Conservation (phyloP, 2,888 invertebrate species). For the Listrodromus nycthemerus region DNA sequence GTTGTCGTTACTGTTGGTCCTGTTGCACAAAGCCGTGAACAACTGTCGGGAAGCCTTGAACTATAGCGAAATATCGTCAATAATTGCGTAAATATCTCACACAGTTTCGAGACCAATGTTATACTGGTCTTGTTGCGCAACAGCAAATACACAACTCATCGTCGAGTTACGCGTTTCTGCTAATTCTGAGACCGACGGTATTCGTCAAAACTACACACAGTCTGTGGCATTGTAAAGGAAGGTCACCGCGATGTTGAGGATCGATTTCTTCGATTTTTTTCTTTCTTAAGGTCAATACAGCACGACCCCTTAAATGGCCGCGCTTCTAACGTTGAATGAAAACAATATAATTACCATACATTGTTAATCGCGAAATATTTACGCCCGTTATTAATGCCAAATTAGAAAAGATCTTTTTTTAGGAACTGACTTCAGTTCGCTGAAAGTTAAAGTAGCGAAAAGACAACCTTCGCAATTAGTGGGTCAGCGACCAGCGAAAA, state of each 20-base stretch:
- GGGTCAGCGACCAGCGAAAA: no score
- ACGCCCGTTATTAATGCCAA: no score
- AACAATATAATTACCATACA: background rate
- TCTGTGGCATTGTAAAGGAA: background rate
- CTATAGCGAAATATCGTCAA: constrained; percentile 31
- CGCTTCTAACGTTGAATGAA: no score
- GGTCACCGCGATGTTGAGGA: background rate
- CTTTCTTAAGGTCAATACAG: background rate
- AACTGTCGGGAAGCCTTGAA: constrained; percentile 26
- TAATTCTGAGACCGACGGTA: background rate
- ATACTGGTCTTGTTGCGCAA: constrained; percentile 13
- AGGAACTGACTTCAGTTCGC: no score
- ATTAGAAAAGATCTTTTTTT: no score
- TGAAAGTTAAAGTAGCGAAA: no score
- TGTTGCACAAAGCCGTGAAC: no score
- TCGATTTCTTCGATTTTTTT: constrained; percentile 5
- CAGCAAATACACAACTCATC: background rate
- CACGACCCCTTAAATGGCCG: no score
- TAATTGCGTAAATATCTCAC: constrained; percentile 39
- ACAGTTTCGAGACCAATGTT: constrained; percentile 9
- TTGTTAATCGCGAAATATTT: background rate
- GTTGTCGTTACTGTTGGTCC: no score
- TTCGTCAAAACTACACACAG: background rate
- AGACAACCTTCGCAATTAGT: no score
- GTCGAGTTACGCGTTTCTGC: background rate